Evolutionary conservation across 2,797 vertebrate species (phyloP).

Genomic region (Lithobates sylvaticus): DNA sequence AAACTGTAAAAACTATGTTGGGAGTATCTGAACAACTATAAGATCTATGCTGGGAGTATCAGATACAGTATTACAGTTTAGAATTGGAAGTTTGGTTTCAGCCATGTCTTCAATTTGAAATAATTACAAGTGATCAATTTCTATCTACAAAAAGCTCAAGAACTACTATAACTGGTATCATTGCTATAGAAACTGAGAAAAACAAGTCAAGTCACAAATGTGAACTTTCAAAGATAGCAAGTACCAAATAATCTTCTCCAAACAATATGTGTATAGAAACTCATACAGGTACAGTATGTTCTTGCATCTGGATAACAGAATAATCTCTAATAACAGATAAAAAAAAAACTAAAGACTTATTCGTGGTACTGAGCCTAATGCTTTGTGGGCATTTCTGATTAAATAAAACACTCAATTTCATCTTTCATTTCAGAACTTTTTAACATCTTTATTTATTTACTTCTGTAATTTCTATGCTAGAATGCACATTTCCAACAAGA

Average conservation of each 20-base stretch:
- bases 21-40: no score
- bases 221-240: background rate
- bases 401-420: background rate
- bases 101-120: no score
- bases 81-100: no score
- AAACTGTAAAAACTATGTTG: no score
- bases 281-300: constrained; percentile 10
- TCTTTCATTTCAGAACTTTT: no score
- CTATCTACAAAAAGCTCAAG: no score
- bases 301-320: constrained; percentile 5
- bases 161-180: constrained; percentile 5
- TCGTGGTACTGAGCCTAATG: background rate
- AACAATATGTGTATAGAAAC: background rate
- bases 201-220: background rate
- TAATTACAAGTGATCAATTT: no score
- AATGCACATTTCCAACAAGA: background rate
- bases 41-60: no score
- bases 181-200: constrained; percentile 22
- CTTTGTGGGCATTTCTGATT: background rate
- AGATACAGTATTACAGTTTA: no score
- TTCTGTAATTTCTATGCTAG: background rate
- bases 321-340: background rate
- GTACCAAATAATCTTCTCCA: constrained; percentile 14
- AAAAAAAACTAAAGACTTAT: background rate
- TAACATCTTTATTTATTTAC: no score